Evolutionary conservation across 2,888 invertebrate species (phyloP).

Genomic region (Phasia obesa): DNA sequence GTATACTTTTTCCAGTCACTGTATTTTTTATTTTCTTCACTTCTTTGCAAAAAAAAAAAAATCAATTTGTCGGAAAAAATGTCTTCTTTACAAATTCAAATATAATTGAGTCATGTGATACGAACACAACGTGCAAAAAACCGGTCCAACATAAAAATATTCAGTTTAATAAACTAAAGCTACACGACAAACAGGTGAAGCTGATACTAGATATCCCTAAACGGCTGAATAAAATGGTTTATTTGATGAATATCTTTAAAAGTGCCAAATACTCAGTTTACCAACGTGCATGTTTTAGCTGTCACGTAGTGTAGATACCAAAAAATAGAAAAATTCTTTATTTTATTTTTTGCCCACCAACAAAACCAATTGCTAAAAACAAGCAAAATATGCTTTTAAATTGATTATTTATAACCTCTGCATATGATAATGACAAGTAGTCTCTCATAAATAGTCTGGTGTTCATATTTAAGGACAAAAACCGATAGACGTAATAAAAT

Average conservation of each 20-base stretch:
- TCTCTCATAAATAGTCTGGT: slow-evolving; percentile 46
- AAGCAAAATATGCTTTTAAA: slow-evolving; percentile 46
- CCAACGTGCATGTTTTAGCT: slow-evolving; percentile 18
- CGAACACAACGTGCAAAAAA: slow-evolving; percentile 16
- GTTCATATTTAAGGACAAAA: not conserved
- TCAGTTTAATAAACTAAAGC: slow-evolving; percentile 30
- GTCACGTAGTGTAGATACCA: slow-evolving; percentile 58
- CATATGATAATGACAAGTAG: slow-evolving; percentile 63
- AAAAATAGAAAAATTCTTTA: slow-evolving; percentile 6
- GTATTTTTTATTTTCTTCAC: not conserved
- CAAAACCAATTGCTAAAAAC: not conserved
- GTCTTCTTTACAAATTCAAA: slow-evolving; percentile 36
- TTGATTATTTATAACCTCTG: slow-evolving; percentile 67
- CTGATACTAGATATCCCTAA: slow-evolving; percentile 8
- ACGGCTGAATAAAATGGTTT: slow-evolving; percentile 7
- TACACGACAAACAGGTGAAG: slow-evolving; percentile 8
- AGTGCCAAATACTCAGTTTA: not conserved
- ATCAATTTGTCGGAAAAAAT: slow-evolving; percentile 45
- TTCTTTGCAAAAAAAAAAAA: slow-evolving; percentile 1
- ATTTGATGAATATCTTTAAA: not conserved
- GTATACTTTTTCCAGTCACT: not conserved
- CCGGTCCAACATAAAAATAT: not conserved
- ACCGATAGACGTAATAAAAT: not conserved
- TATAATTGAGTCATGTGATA: slow-evolving; percentile 68
- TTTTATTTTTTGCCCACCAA: slow-evolving; percentile 5